phyloP scores from a whole-genome alignment of 2,888 invertebrate species.

The Diaphora mendica region DNA sequence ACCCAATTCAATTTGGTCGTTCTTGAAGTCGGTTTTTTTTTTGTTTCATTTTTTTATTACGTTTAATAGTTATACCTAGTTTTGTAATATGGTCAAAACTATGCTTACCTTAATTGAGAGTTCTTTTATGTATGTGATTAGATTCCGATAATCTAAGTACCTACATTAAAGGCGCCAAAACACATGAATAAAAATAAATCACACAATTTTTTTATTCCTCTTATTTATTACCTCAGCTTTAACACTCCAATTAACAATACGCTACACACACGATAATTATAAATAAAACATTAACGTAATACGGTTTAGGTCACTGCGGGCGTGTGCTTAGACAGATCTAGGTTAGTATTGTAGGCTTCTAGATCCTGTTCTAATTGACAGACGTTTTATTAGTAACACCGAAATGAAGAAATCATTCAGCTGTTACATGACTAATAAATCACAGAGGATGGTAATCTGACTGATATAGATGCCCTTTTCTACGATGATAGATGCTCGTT shows the following conservation, averaged over 20 bases:
- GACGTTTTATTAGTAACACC: background rate
- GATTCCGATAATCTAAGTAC: background rate
- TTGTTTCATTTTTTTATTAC: no score
- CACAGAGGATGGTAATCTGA: background rate
- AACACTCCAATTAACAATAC: constrained; percentile 72
- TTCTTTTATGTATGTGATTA: background rate
- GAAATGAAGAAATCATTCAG: constrained; percentile 22
- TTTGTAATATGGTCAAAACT: no score
- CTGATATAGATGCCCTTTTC: background rate
- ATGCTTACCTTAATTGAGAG: no score
- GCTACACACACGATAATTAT: constrained; percentile 60
- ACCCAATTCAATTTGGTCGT: no score
- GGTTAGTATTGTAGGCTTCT: constrained; percentile 33
- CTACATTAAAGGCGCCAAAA: background rate
- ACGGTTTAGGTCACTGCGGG: constrained; percentile 67
- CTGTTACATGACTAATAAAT: constrained; percentile 2
- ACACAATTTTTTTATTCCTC: constrained; percentile 70
- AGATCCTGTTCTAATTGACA: constrained; percentile 28
- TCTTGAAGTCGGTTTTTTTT: no score
- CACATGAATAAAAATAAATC: constrained; percentile 18
- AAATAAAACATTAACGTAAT: constrained; percentile 63
- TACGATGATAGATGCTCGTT: constrained; percentile 30
- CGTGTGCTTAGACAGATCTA: constrained; percentile 57
- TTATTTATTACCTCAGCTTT: constrained; percentile 83
- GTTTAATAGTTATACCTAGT: no score